Evolutionary conservation across 92 coral and sea anemone species (phyloP).

Genomic region (Diadumene lineata): DNA sequence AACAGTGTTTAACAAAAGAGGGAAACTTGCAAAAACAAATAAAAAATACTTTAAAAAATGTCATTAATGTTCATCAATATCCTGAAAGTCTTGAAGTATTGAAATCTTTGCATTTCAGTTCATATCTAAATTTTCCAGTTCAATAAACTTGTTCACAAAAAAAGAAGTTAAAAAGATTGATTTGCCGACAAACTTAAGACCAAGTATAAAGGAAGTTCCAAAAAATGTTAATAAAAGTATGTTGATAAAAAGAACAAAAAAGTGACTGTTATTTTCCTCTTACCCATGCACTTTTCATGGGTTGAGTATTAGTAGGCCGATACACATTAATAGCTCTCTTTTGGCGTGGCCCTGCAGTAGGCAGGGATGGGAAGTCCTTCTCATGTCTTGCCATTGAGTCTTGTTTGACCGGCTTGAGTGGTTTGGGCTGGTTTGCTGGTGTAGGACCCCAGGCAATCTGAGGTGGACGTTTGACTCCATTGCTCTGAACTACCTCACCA

Average conservation of each 20-base stretch:
- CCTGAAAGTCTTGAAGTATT: too few species aligned
- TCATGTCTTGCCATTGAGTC: slow-evolving; percentile 25
- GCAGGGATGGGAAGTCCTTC: slow-evolving; percentile 75
- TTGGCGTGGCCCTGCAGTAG: slow-evolving; percentile 34
- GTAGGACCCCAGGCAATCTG: slow-evolving; percentile 23
- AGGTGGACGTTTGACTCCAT: slow-evolving; percentile 29
- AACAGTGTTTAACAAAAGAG: too few species aligned
- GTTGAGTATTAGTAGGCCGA: slow-evolving; percentile 39
- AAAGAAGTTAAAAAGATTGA: neutral
- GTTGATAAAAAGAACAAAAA: neutral
- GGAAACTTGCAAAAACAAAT: too few species aligned
- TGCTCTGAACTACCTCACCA: slow-evolving; percentile 23
- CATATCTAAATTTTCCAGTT: too few species aligned
- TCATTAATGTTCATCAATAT: too few species aligned
- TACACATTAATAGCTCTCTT: slow-evolving; percentile 27
- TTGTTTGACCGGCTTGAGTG: neutral
- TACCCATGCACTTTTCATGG: slow-evolving; percentile 84
- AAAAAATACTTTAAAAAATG: too few species aligned
- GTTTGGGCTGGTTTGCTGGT: slow-evolving; percentile 31
- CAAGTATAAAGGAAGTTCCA: neutral
- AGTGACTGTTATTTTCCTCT: slow-evolving; percentile 59
- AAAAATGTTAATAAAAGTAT: too few species aligned
- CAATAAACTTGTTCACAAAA: too few species aligned
- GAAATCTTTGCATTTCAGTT: too few species aligned
- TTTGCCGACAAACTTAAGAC: neutral